These are phyloP conservation scores for Galerucella calmariensis DNA, from an alignment of 2,888 invertebrate genomes.

Conservation along the genomic window DNA sequence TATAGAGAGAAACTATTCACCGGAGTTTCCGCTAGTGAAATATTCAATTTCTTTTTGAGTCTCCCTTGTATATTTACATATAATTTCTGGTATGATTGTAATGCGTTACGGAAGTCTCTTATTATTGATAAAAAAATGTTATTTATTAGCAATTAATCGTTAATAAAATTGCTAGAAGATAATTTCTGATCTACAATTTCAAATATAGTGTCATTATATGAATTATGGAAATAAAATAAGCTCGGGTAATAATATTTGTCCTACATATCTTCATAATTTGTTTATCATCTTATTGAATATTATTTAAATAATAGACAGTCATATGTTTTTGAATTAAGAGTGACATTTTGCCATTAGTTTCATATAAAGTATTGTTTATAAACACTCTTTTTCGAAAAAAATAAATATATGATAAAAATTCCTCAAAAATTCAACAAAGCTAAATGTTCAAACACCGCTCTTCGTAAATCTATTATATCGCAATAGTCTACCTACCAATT, in stretches of 20 bases:
- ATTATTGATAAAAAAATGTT: not conserved
- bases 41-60: not conserved
- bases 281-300: not conserved
- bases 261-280: not conserved
- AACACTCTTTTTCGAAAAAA: too few relatives aligned
- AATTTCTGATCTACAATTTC: too few relatives aligned
- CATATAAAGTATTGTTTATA: too few relatives aligned
- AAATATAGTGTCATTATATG: too few relatives aligned
- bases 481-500: conserved; percentile 2
- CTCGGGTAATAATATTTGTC: not conserved
- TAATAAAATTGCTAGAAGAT: not conserved
- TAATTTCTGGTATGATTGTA: not conserved
- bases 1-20: too few relatives aligned
- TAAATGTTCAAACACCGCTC: not conserved
- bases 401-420: too few relatives aligned
- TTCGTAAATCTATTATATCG: conserved; percentile 1
- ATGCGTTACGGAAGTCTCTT: not conserved
- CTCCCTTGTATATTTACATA: not conserved
- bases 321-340: too few relatives aligned
- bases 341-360: too few relatives aligned
- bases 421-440: not conserved
- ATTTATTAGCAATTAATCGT: not conserved
- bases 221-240: too few relatives aligned
- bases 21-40: too few relatives aligned
- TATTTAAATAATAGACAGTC: not conserved